Evolutionary conservation across 1,140 invertebrate species (phyloP).

Genomic region (Helicoverpa zea): DNA sequence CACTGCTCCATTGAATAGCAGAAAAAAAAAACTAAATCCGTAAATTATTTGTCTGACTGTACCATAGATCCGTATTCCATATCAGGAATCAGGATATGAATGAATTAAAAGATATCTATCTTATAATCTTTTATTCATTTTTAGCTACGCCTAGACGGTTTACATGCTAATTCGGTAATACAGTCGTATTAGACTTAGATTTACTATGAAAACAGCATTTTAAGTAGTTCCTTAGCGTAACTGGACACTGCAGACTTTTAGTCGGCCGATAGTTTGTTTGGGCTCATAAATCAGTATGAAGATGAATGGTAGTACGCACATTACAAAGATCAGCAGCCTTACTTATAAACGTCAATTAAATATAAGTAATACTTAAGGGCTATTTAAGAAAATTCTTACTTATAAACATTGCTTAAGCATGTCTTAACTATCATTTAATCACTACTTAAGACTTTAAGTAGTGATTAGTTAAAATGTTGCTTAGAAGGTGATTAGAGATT

Average conservation of each 20-base stretch:
- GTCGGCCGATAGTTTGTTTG: too few relatives aligned
- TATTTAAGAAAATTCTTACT: too few relatives aligned
- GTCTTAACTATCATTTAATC: too few relatives aligned
- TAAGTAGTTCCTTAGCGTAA: neutral
- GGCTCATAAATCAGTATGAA: too few relatives aligned
- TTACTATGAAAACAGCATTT: neutral
- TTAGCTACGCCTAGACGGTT: constrained; percentile 5
- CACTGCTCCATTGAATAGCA: neutral
- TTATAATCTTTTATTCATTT: constrained; percentile 45
- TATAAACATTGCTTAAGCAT: too few relatives aligned
- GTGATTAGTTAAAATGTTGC: too few relatives aligned
- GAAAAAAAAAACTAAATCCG: neutral
- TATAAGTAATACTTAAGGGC: too few relatives aligned
- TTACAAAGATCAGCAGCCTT: too few relatives aligned
- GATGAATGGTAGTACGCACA: too few relatives aligned
- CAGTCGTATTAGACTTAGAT: neutral
- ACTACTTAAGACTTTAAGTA: too few relatives aligned
- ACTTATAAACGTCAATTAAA: too few relatives aligned
- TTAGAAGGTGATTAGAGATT: too few relatives aligned
- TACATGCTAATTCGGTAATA: constrained; percentile 21
- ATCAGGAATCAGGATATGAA: constrained; percentile 61
- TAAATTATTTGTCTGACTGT: constrained; percentile 39
- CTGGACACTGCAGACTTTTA: neutral
- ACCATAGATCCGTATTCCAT: constrained; percentile 57
- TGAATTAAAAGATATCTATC: constrained; percentile 43